Conservation (phyloP, 2,113 vertebrate genomes). For the Calidris pygmaea region DNA sequence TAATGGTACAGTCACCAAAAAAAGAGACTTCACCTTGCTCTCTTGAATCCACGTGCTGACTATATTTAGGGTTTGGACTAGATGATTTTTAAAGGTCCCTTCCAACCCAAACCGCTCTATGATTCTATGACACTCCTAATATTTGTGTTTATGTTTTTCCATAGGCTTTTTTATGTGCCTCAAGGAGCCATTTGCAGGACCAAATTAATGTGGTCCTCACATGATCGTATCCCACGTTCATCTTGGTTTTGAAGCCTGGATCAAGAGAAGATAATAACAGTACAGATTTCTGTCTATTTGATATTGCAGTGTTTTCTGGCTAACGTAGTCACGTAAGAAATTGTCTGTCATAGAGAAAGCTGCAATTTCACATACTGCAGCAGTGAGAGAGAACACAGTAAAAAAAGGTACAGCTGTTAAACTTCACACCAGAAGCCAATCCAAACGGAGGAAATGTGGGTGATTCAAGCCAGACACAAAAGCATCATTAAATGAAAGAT, state of each 20-base stretch:
- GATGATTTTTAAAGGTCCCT: not conserved
- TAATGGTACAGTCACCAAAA: not conserved
- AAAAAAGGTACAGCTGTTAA: conserved; percentile 35
- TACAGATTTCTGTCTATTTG: not conserved
- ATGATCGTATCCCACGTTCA: not conserved
- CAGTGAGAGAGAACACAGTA: conserved; percentile 21
- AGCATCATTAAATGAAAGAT: not conserved
- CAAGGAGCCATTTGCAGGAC: not conserved
- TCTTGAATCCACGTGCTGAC: not conserved
- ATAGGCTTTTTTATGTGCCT: not conserved
- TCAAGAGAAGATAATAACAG: not conserved
- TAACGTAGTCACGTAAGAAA: not conserved
- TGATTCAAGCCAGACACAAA: conserved; percentile 4
- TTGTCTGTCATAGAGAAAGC: conserved; percentile 9
- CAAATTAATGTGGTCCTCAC: not conserved
- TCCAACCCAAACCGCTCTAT: not conserved
- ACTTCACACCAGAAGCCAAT: conserved; percentile 29
- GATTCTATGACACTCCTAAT: not conserved
- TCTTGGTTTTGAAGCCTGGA: not conserved
- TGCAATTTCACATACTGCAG: conserved; percentile 2
- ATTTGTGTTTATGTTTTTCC: not conserved
- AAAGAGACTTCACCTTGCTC: not conserved
- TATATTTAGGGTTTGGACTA: not conserved
- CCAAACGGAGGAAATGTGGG: not conserved
- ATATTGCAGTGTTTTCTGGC: not conserved